A percentile compares a stretch with the other conserved stretches of the same genome.
Evolutionary conservation across 2,113 vertebrate species (phyloP).

Genomic region (Pelobates fuscus): DNA sequence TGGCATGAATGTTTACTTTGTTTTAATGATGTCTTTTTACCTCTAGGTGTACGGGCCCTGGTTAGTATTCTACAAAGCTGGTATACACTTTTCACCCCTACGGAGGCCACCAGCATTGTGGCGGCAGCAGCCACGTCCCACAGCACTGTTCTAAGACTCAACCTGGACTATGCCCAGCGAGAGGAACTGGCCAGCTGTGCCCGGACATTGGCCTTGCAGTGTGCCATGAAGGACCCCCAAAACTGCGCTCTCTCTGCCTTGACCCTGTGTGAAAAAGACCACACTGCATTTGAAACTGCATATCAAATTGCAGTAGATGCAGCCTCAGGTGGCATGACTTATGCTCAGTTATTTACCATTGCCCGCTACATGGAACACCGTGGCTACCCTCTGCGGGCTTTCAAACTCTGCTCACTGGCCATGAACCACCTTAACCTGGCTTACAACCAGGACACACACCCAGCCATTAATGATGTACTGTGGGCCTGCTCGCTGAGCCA

Average conservation of each 20-base stretch:
- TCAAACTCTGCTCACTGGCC: conserved; percentile 93
- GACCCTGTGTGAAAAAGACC: conserved; percentile 97
- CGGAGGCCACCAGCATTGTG: conserved; percentile 96
- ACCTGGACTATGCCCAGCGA: conserved; percentile 91
- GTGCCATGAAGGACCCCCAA: conserved; percentile 97
- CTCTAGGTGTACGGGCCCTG: conserved; percentile 85
- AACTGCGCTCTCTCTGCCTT: conserved; percentile 96
- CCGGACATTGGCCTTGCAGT: conserved; percentile 90
- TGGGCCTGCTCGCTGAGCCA: conserved; percentile 98
- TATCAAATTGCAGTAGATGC: conserved; percentile 97
- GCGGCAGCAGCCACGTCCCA: conserved; percentile 95
- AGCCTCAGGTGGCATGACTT: conserved; percentile 92
- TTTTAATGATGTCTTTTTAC: not conserved
- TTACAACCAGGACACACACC: conserved; percentile 98
- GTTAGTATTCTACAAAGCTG: conserved; percentile 97
- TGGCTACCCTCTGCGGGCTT: conserved; percentile 93
- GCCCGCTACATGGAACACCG: conserved; percentile 98
- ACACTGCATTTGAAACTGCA: conserved; percentile 96
- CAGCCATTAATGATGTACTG: conserved; percentile 96
- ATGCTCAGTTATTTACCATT: conserved; percentile 96
- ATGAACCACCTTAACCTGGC: conserved; percentile 98
- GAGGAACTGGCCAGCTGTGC: conserved; percentile 96
- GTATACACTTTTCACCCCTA: conserved; percentile 97
- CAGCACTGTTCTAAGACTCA: conserved; percentile 93
- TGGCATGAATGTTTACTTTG: too few relatives aligned